Evolutionary conservation across 1,140 invertebrate species (phyloP), one percentile per base, ranked within the genome.

Genomic region (Radopholus similis): DNA sequence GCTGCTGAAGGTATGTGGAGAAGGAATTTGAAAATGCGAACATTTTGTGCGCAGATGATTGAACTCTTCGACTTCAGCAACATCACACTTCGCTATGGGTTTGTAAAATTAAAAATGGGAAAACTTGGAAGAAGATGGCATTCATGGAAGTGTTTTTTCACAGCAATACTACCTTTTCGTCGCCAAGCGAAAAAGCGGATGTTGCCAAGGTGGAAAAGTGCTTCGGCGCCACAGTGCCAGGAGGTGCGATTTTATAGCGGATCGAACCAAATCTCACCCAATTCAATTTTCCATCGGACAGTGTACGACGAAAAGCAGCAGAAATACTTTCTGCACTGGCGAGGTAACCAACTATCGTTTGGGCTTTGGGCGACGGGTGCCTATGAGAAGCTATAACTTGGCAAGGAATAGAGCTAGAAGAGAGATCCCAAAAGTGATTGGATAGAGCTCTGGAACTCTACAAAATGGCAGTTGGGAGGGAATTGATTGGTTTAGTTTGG

Each of bases 191-290:
- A 21, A 65, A 60, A 40, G 80, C 77, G 6, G 67, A 80, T 42
- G 65, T 81, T 38, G 68, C 59, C 4, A 70, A 68, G 42, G 78
- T 80, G 13, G 81, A 82, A 53, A 62, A 71, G 21, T 81, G 67
- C 51, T 80, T 80, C 66, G 78, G 80, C 28, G 77, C 80, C 4
- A 80, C 78, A n/a, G 76, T 81, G 68, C 78, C 78, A 26, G 80
- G 78, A 59, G 73, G 73, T 75, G 49, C 26, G 9, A n/a, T 70
- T 73, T 42, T 76, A 18, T 75, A 8, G 6, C 3, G n/a, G 66
- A 11, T 40, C 11, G n/a, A 40, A 40, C 11, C 11, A 23, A 2
- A 38, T 23, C 35, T 21, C 18, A 51, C 11, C 32, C 13, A 65
- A 65, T 64, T n/a, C 32, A 44, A n/a, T 49, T 58, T 26, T 37